These are phyloP conservation scores for Thamnaconus septentrionalis DNA, from an alignment of 2,113 vertebrate species.

Conservation along the genomic window DNA sequence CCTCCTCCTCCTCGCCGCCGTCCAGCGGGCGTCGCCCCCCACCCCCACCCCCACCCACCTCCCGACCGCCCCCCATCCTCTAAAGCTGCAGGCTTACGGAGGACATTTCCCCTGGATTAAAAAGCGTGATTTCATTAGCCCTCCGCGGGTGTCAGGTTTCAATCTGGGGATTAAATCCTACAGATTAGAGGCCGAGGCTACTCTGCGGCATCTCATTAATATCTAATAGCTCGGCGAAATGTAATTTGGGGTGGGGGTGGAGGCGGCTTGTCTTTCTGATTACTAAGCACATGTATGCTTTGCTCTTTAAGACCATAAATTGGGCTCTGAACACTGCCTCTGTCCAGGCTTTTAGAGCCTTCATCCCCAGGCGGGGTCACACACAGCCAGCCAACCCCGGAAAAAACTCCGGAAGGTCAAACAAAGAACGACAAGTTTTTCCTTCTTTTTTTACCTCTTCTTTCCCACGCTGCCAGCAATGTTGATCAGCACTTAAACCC, in stretches of 20 bases:
- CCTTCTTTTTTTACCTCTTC: neutral
- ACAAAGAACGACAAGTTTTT: slow-evolving; percentile 40
- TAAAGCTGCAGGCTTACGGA: slow-evolving; percentile 66
- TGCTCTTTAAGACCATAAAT: slow-evolving; percentile 68
- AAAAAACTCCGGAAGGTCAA: slow-evolving; percentile 47
- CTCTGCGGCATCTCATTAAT: slow-evolving; percentile 79
- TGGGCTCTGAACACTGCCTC: slow-evolving; percentile 63
- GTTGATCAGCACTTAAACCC: slow-evolving; percentile 26
- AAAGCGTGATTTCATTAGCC: slow-evolving; percentile 79
- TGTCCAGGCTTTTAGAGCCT: slow-evolving; percentile 41
- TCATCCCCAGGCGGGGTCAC: slow-evolving; percentile 36
- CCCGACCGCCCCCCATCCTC: slow-evolving; percentile 48
- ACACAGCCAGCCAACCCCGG: slow-evolving; percentile 17
- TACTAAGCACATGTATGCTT: slow-evolving; percentile 71
- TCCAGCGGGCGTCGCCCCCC: slow-evolving; percentile 3
- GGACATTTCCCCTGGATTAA: slow-evolving; percentile 75
- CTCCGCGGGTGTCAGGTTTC: slow-evolving; percentile 76
- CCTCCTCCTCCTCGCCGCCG: slow-evolving; percentile 2
- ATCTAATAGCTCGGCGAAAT: slow-evolving; percentile 72
- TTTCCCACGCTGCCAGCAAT: slow-evolving; percentile 14
- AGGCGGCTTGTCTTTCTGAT: slow-evolving; percentile 62
- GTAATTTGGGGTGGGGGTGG: slow-evolving; percentile 62
- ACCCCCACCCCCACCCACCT: slow-evolving; percentile 35
- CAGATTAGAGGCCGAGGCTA: slow-evolving; percentile 73
- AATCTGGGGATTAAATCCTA: slow-evolving; percentile 77